Evolutionary conservation across 2,797 vertebrate species (phyloP), one percentile per base, ranked within the genome.

Genomic region (Bradypodion ventrale): DNA sequence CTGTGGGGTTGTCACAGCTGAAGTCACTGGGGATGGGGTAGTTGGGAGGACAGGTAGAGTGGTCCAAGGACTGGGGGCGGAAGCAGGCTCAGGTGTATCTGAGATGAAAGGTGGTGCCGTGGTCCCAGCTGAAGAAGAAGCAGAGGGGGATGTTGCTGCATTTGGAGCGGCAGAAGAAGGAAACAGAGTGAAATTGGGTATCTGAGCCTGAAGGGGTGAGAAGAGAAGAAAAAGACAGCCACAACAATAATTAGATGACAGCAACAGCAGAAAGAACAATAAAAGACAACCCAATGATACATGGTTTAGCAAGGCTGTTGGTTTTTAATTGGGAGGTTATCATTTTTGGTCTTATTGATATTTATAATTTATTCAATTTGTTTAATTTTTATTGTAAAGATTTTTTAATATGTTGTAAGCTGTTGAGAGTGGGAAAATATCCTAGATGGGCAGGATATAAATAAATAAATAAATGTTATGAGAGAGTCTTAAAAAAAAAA

Each of bases 61-160:
- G n/a, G 80, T 90, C n/a, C n/a, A n/a, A 73, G 96, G 94, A 92
- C 90, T 83, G 80, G 96, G 85, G 94, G 93, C 89, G 12, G 95
- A 82, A 25, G 84, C 40, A 10, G 27, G 75, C 32, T 37, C 59
- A 42, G 75, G 66, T 0, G 0, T 87, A 75, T 62, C 52, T 0
- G 89, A 37, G 35, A 87, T 82, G 76, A 74, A 73, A 75, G 82
- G 4, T 1, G 93, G 16, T 69, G 83, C 85, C 10, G 92, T 85
- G 82, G 82, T 80, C 0, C 1, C 0, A 0, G 88, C 29, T 40
- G 92, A 87, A 37, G 78, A 73, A 23, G 85, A 29, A 1, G n/a
- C n/a, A n/a, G 85, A 91, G 12, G 91, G 92, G 70, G 72, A 82
- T 29, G 63, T 92, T 83, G 80, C 72, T 75, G 89, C 90, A 63